phyloP scores from a whole-genome alignment of 2,888 invertebrate species.

The Trissoscelio sp. region DNA sequence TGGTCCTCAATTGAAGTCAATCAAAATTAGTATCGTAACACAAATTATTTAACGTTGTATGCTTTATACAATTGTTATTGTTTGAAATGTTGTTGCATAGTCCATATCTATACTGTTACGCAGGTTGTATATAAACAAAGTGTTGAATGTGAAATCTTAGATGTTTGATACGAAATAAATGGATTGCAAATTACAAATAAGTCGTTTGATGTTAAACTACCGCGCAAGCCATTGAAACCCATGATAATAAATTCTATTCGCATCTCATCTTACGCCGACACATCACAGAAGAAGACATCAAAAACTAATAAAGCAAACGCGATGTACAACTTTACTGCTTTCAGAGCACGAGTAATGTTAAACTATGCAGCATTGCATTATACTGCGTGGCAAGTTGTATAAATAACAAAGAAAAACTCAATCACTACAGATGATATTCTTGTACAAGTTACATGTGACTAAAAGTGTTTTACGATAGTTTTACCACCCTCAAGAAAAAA shows the following conservation, averaged over 20 bases:
- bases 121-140: constrained; percentile 15
- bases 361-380: constrained; percentile 50
- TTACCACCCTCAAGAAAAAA: constrained; percentile 24
- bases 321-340: constrained; percentile 52
- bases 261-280: constrained; percentile 27
- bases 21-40: constrained; percentile 19
- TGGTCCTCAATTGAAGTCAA: constrained; percentile 20
- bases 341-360: constrained; percentile 46
- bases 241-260: constrained; percentile 18
- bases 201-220: background rate
- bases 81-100: constrained; percentile 18
- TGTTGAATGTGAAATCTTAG: constrained; percentile 10
- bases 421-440: constrained; percentile 66
- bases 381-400: constrained; percentile 50
- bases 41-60: constrained; percentile 7
- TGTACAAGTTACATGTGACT: constrained; percentile 63
- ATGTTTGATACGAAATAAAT: constrained; percentile 4
- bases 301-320: constrained; percentile 31
- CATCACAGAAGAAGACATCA: constrained; percentile 31
- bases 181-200: constrained; percentile 46
- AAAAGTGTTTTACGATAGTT: constrained; percentile 42
- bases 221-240: background rate
- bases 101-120: constrained; percentile 5
- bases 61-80: constrained; percentile 4
- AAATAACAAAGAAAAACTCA: constrained; percentile 45